Base-by-base conservation (phyloP, 1,140 invertebrate genomes). In the Lucilia cuprina region DNA sequence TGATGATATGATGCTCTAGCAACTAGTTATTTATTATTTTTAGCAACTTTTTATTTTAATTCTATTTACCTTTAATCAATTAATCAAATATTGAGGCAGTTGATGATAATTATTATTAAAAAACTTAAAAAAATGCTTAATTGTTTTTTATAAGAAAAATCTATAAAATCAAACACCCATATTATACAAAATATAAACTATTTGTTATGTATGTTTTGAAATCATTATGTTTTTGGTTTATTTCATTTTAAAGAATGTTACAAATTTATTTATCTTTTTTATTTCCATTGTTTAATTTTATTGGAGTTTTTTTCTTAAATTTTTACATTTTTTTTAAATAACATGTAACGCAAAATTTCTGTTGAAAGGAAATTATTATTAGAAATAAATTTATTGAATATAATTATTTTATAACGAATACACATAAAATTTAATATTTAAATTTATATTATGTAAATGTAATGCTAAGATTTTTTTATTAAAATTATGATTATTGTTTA, bases 281-380 rank as follows among this genome's bases (percentile, higher is more conserved):
- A 55, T 55, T 55, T 13, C 13, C 17, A 55, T 70, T 25, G n/a
- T 19, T 21, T 77, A 17, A 77, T 41, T 74, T 34, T 35, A 41
- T 35, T 77, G 34, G 30, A 35, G 41, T 10, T 80, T 60, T 60
- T 17, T n/a, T n/a, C 8, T 70, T 12, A 2, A 30, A 2, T 30
- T 2, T 30, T 30, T 30, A 3, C 25, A 30, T 30, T 30, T 30
- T 30, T 30, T 30, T 30, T n/a, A n/a, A 30, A 30, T n/a, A 65
- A n/a, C 14, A n/a, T 7, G 14, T 78, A 47, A 49, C 47, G 35
- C 7, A 25, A 21, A 80, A 80, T 80, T 80, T 80, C 41, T 80
- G 41, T 80, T 80, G 41, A 49, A 19, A 80, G 47, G 74, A 77
- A 77, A 77, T 77, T 47, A 41, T 47, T 80, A 12, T 80, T 80